Percentiles rank a stretch among this genome's conserved stretches.
Evolutionary conservation across 2,888 invertebrate species (phyloP).

Genomic region (Lycocerus yunnanus): DNA sequence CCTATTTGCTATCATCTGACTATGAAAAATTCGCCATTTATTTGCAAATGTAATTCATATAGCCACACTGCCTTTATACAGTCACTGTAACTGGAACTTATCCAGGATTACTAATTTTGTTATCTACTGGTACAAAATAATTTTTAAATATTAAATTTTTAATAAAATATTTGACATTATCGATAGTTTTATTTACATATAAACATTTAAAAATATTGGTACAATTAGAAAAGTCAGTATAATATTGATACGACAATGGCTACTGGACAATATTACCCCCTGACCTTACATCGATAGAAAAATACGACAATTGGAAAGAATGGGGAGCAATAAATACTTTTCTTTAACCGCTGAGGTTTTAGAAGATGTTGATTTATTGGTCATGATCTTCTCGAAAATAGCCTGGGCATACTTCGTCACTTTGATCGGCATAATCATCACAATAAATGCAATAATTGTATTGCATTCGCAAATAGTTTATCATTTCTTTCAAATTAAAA

Average conservation of each 20-base stretch:
- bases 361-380: too few species aligned
- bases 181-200: neutral
- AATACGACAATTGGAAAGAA: too few species aligned
- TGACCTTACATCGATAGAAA: too few species aligned
- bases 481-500: slow-evolving; percentile 48
- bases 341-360: too few species aligned
- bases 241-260: neutral
- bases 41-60: too few species aligned
- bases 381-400: slow-evolving; percentile 65
- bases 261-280: too few species aligned
- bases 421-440: slow-evolving; percentile 68
- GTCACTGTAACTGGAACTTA: too few species aligned
- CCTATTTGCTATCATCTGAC: too few species aligned
- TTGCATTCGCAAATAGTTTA: slow-evolving; percentile 67
- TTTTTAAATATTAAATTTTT: slow-evolving; percentile 3
- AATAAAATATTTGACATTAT: neutral
- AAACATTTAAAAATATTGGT: neutral
- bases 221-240: too few species aligned
- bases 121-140: slow-evolving; percentile 63
- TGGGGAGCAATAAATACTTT: too few species aligned
- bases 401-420: slow-evolving; percentile 72
- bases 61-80: too few species aligned
- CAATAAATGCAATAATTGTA: slow-evolving; percentile 83
- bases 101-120: slow-evolving; percentile 87
- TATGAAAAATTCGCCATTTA: too few species aligned